These are phyloP conservation scores for Chironomus riparius DNA, from an alignment of 2,888 invertebrate genomes.

Conservation along the genomic window DNA sequence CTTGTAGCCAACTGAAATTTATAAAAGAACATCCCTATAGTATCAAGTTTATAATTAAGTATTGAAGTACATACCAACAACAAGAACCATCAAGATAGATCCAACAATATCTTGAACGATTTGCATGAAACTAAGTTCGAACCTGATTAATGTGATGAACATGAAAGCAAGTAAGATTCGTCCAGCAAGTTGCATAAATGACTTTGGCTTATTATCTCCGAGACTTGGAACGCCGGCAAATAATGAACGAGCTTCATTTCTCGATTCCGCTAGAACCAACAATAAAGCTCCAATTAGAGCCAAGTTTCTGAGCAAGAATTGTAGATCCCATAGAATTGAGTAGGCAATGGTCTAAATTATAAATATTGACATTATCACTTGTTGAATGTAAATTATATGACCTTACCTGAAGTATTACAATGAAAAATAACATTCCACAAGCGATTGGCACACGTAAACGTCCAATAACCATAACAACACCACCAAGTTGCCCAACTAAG, in stretches of 20 bases:
- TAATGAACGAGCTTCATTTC: constrained; percentile 84
- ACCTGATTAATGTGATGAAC: constrained; percentile 93
- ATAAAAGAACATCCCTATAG: not conserved
- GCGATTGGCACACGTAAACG: constrained; percentile 86
- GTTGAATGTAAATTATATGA: constrained; percentile 27
- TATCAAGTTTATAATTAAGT: not conserved
- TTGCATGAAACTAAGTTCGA: constrained; percentile 84
- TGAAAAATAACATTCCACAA: constrained; percentile 86
- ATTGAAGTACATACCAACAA: constrained; percentile 47
- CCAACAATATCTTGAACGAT: constrained; percentile 88
- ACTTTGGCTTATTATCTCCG: constrained; percentile 94
- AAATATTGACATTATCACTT: not conserved
- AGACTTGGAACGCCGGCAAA: constrained; percentile 91
- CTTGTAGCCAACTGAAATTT: constrained; percentile 85
- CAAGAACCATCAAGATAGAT: constrained; percentile 87
- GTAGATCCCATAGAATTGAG: constrained; percentile 96
- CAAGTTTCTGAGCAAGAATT: constrained; percentile 91
- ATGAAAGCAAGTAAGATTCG: constrained; percentile 94
- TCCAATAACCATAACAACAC: constrained; percentile 91
- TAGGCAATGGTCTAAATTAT: constrained; percentile 73
- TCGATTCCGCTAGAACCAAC: constrained; percentile 90
- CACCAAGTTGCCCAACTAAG: constrained; percentile 90
- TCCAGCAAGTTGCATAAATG: constrained; percentile 91
- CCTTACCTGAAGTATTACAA: constrained; percentile 86
- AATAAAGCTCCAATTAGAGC: constrained; percentile 96